phyloP scores from a whole-genome alignment of 2,113 vertebrate species.

The Gambusia affinis region DNA sequence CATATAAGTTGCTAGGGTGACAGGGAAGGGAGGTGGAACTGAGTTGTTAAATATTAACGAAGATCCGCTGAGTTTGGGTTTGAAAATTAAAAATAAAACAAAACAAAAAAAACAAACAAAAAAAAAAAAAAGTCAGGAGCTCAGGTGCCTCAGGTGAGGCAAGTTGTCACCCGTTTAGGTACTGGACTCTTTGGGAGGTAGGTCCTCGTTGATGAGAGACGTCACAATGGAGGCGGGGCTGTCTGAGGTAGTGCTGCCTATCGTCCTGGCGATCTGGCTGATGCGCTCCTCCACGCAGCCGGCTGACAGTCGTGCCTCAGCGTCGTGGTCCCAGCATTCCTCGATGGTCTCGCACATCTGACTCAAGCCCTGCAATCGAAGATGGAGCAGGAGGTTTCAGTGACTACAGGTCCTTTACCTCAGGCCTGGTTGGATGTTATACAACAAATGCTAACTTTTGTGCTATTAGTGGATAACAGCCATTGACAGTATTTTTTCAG shows the following conservation, averaged over 20 bases:
- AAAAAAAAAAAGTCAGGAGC: constrained; percentile 57
- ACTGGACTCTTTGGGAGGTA: constrained; percentile 99
- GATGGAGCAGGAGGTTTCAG: background rate
- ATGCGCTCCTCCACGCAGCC: constrained; percentile 97
- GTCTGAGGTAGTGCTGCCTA: constrained; percentile 93
- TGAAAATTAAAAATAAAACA: constrained; percentile 34
- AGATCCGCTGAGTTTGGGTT: constrained; percentile 72
- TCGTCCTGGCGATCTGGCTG: constrained; percentile 90
- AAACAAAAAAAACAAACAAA: constrained; percentile 28
- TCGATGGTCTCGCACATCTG: constrained; percentile 97
- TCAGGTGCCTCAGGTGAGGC: constrained; percentile 49
- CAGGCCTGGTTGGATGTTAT: too few species aligned
- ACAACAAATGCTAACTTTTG: too few species aligned
- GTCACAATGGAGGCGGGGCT: constrained; percentile 95
- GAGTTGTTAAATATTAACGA: constrained; percentile 66
- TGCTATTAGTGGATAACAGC: too few species aligned
- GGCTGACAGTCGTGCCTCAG: constrained; percentile 93
- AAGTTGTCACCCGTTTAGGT: constrained; percentile 82
- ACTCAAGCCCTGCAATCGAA: constrained; percentile 87
- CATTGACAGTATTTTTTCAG: too few species aligned
- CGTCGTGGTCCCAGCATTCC: constrained; percentile 99
- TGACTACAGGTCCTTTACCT: too few species aligned
- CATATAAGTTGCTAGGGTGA: constrained; percentile 63
- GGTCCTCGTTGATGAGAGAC: constrained; percentile 96
- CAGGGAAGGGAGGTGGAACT: constrained; percentile 4